phyloP scores from a whole-genome alignment of 1,140 invertebrate genomes.

The Macrobrachium nipponense region DNA sequence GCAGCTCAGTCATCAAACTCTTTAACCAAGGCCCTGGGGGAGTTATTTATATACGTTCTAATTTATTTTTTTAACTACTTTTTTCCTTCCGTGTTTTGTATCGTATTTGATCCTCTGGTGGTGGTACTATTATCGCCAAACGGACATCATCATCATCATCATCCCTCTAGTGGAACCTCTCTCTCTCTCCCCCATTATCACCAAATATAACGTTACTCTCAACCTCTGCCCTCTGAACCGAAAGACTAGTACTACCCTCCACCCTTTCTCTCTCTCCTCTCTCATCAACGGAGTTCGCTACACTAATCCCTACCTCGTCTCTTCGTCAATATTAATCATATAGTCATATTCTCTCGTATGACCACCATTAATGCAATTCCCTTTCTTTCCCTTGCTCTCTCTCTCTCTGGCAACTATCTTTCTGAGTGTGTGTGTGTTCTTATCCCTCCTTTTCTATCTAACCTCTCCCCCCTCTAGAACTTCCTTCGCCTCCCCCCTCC shows the following conservation, averaged over 20 bases:
- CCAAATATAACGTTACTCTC: background rate
- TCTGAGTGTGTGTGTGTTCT: background rate
- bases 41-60: too few species aligned
- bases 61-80: too few species aligned
- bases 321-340: background rate
- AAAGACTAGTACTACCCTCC: background rate
- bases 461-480: background rate
- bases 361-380: background rate
- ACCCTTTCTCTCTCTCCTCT: background rate
- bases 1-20: too few species aligned
- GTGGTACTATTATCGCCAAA: too few species aligned
- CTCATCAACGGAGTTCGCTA: background rate
- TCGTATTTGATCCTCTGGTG: too few species aligned
- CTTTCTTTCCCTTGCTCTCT: background rate
- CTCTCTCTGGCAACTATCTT: background rate
- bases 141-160: too few species aligned
- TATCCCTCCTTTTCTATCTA: constrained; percentile 9
- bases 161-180: background rate
- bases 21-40: too few species aligned
- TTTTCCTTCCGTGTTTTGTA: too few species aligned
- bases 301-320: background rate
- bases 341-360: background rate
- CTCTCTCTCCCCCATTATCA: background rate
- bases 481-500: constrained; percentile 14
- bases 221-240: too few species aligned